Evolutionary conservation across 2,797 vertebrate genomes (phyloP).

Genomic region (Benthosema pterotum): DNA sequence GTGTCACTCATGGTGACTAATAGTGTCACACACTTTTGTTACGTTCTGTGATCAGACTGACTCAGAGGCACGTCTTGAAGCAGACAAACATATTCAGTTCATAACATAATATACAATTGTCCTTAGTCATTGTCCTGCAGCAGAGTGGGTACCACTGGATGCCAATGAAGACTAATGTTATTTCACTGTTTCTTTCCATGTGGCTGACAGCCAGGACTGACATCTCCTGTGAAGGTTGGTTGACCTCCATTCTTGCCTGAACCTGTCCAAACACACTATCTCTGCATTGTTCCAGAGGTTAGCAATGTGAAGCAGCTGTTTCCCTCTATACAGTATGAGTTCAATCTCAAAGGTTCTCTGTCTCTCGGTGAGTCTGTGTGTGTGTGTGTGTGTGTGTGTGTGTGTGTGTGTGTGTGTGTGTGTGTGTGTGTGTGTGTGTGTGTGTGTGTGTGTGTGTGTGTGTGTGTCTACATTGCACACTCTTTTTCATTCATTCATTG

Average conservation of each 20-base stretch:
- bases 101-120: conserved; percentile 27
- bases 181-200: conserved; percentile 67
- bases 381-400: too few species aligned
- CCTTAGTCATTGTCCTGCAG: conserved; percentile 33
- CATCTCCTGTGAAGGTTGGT: conserved; percentile 69
- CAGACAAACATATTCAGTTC: conserved; percentile 45
- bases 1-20: conserved; percentile 59
- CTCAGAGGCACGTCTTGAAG: conserved; percentile 54
- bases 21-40: conserved; percentile 60
- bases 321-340: conserved; percentile 65
- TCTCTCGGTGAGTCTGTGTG: conserved; percentile 1
- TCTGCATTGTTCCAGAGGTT: conserved; percentile 78
- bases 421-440: too few species aligned
- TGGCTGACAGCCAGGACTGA: conserved; percentile 67
- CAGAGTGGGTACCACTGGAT: conserved; percentile 41
- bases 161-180: conserved; percentile 58
- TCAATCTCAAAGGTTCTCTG: conserved; percentile 55
- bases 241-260: conserved; percentile 77
- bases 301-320: conserved; percentile 80
- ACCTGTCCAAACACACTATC: conserved; percentile 79
- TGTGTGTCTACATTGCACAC: conserved; percentile 10
- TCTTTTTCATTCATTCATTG: conserved; percentile 10
- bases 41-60: conserved; percentile 57
- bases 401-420: too few species aligned
- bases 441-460: too few species aligned